A percentile compares a stretch with the other conserved stretches of the same genome.
Evolutionary conservation across 1,140 invertebrate genomes (phyloP).

Genomic region (Ceratina australensis): DNA sequence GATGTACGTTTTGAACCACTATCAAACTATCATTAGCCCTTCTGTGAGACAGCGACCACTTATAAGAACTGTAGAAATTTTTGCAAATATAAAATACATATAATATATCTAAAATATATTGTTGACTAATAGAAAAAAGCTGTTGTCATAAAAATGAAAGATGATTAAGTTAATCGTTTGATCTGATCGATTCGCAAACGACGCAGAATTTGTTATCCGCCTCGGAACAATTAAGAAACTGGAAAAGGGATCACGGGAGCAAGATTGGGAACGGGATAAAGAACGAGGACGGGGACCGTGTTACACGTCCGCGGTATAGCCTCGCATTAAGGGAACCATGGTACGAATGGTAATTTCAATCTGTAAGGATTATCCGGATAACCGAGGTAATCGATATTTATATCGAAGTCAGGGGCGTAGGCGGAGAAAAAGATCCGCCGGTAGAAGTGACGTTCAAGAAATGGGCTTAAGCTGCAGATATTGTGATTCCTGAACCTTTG

Average conservation of each 20-base stretch:
- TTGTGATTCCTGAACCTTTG: slow-evolving; percentile 55
- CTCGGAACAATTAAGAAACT: slow-evolving; percentile 39
- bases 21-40: neutral
- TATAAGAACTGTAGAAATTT: no score
- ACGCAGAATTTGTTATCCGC: slow-evolving; percentile 36
- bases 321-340: slow-evolving; percentile 8
- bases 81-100: no score
- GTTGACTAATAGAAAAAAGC: no score
- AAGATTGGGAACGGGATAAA: slow-evolving; percentile 20
- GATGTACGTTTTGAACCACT: neutral
- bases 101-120: no score
- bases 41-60: no score
- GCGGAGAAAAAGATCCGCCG: slow-evolving; percentile 43
- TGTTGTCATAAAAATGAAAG: no score
- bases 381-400: slow-evolving; percentile 76
- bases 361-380: slow-evolving; percentile 75
- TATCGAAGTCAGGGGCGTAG: slow-evolving; percentile 60
- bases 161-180: neutral
- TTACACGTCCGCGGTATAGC: slow-evolving; percentile 7
- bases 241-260: neutral
- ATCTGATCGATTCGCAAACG: neutral
- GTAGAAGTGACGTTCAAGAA: slow-evolving; percentile 29
- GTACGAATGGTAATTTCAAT: slow-evolving; percentile 72
- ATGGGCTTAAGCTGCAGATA: slow-evolving; percentile 58
- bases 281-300: slow-evolving; percentile 5